Evolutionary conservation across 2,113 vertebrate genomes (phyloP).

Genomic region (Puffinus mauretanicus): DNA sequence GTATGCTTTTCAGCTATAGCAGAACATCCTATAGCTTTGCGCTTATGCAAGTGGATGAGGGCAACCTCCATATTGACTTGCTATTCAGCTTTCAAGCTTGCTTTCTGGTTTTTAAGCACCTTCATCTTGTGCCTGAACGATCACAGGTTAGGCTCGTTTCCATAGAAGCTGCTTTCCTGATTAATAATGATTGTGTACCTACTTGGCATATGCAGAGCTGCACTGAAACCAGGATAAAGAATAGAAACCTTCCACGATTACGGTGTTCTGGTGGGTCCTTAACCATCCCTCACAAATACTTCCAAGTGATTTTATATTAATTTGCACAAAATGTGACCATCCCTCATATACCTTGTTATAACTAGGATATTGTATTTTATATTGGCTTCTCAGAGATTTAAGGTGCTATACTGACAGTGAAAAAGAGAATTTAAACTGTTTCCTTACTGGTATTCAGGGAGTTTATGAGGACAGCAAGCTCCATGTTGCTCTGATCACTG

Average conservation of each 20-base stretch:
- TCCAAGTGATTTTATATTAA: not conserved
- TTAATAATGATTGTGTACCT: not conserved
- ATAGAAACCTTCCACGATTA: not conserved
- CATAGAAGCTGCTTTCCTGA: not conserved
- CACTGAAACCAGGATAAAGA: not conserved
- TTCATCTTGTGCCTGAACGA: not conserved
- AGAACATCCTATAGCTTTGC: not conserved
- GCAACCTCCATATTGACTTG: accelerated
- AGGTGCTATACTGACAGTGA: not conserved
- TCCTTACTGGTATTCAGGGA: not conserved
- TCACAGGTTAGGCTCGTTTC: not conserved
- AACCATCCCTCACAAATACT: not conserved
- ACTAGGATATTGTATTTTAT: not conserved
- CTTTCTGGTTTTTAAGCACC: not conserved
- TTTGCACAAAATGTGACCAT: not conserved
- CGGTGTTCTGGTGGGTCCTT: not conserved
- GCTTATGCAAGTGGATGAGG: not conserved
- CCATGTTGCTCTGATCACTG: not conserved
- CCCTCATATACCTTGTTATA: not conserved
- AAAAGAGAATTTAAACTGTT: not conserved
- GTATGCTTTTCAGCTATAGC: not conserved
- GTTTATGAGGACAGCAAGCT: not conserved
- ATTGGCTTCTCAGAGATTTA: not conserved
- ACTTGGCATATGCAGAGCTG: not conserved
- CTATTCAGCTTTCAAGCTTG: not conserved